Base-by-base conservation (phyloP, 2,888 invertebrate species). In the Caenorhabditis panamensis region DNA sequence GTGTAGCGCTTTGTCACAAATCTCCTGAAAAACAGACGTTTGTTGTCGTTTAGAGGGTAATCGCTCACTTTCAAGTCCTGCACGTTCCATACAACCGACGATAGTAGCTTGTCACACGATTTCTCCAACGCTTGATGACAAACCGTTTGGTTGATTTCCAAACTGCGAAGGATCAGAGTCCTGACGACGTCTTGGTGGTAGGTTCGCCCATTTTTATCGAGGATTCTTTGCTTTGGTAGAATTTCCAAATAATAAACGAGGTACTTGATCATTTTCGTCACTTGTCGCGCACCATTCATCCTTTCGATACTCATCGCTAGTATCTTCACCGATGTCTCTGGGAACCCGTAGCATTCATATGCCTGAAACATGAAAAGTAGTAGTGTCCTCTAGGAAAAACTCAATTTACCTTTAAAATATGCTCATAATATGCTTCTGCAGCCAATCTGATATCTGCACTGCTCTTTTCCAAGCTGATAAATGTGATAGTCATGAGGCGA, bases 361-460 rank as follows among this genome's bases (percentile, higher is more conserved):
- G 62, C 56, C 67, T 76, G n/a, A 28, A 72, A 26, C 31, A n/a
- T n/a, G n/a, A n/a, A n/a, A n/a, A 16, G 2, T 16, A 22, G 28
- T 9, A 3, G 3, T 6, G 22, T 18, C 16, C 36, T 51, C 24
- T 22, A 18, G 51, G 16, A 3, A 37, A 56, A 20, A 0, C 13
- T 41, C 13, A 13, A 13, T 13, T 31, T n/a, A 77, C 77, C 59
- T 64, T 79, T 9, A 79, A n/a, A 64, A 69, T 75, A 24, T 59
- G 59, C 18, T 79, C 79, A 24, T 69, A 79, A 28, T 64, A 54
- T 22, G 56, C 63, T 47, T 75, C 79, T 4, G 75, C 79, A 6
- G 69, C 62, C n/a, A 79, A 54, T 64, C 79, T 58, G 26, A 79
- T 36, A 31, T 68, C 68, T 13, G 69, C 79, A 56, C 56, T 76